These are phyloP conservation scores for Syngnathoides biaculeatus DNA, from an alignment of 2,113 vertebrate species.

Conservation along the genomic window DNA sequence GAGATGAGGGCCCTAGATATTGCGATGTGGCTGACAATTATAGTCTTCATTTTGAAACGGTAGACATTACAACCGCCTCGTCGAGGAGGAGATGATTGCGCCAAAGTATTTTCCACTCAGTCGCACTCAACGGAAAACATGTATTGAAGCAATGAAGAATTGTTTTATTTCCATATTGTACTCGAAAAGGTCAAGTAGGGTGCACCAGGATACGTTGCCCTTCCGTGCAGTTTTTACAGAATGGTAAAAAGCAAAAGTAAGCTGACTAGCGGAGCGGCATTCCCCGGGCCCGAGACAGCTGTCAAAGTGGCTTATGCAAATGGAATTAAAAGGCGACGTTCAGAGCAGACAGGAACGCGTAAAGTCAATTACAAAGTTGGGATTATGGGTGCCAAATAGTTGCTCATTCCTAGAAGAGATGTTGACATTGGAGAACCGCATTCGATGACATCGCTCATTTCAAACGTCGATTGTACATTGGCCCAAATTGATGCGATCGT, in stretches of 20 bases:
- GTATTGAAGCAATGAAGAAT: not conserved
- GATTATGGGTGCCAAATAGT: not conserved
- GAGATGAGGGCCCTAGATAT: no score
- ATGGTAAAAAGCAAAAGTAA: not conserved
- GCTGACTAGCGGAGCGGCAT: not conserved
- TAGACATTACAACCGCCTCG: not conserved
- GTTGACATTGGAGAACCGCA: not conserved
- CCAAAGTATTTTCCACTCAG: no score
- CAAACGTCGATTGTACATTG: not conserved
- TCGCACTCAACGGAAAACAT: not conserved
- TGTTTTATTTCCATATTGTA: not conserved
- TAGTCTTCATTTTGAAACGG: not conserved
- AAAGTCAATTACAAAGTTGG: constrained; percentile 10
- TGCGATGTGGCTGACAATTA: not conserved
- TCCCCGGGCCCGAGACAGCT: not conserved
- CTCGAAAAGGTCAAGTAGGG: not conserved
- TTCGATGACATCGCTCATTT: not conserved
- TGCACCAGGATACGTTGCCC: no score
- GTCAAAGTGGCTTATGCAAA: constrained; percentile 10
- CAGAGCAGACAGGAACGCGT: not conserved
- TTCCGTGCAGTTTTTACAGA: not conserved
- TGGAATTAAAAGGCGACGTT: not conserved
- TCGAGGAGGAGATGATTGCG: not conserved
- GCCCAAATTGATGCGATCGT: not conserved
- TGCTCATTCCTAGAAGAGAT: not conserved